phyloP scores from a whole-genome alignment of 2,113 vertebrate species.

The Caretta caretta region DNA sequence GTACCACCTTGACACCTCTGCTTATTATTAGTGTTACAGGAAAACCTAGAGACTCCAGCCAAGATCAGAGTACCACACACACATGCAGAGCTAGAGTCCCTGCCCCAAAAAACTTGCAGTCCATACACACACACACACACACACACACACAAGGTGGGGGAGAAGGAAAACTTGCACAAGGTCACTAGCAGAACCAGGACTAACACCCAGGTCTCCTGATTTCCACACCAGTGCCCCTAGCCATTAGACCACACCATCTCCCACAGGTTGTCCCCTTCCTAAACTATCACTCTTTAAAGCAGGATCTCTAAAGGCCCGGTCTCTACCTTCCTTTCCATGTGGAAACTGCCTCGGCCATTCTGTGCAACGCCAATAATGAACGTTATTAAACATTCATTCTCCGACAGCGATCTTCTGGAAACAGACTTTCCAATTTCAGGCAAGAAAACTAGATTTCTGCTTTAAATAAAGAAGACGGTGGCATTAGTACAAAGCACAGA shows the following conservation, averaged over 20 bases:
- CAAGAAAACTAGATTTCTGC: rapidly evolving
- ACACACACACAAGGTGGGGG: neutral
- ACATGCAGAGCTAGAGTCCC: neutral
- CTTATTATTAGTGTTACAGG: neutral
- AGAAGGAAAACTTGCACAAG: neutral
- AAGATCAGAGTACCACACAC: too few species aligned
- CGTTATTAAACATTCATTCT: rapidly evolving
- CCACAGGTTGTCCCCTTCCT: too few species aligned
- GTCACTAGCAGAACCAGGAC: neutral
- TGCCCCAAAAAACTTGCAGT: neutral
- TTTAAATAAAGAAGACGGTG: neutral
- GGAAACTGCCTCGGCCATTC: neutral
- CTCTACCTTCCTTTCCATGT: neutral
- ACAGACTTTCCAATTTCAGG: neutral
- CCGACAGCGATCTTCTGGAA: neutral
- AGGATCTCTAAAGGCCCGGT: neutral
- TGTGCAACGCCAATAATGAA: neutral
- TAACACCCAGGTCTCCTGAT: neutral
- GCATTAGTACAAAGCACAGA: slow-evolving; percentile 10
- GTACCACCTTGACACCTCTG: neutral
- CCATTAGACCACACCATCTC: neutral
- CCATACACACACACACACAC: neutral
- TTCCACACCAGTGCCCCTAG: neutral
- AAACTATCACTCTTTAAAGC: neutral
- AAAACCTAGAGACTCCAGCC: neutral